Conservation (phyloP, 2,888 invertebrate species). For the Stenolophus ochropezus region DNA sequence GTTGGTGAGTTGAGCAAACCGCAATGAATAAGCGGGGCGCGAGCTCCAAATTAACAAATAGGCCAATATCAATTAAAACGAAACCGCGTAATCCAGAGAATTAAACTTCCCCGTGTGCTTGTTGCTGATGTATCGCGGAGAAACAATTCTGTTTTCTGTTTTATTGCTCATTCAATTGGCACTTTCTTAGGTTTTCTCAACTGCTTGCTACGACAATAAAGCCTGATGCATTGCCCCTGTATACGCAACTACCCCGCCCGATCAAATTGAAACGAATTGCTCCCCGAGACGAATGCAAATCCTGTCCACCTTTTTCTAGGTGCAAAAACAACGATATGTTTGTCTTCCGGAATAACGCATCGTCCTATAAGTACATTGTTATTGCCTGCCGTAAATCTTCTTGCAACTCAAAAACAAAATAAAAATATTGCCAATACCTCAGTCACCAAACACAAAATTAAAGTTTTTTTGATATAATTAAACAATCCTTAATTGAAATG, state of each 20-base stretch:
- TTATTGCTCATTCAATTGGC: slow-evolving; percentile 74
- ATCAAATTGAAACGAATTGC: slow-evolving; percentile 69
- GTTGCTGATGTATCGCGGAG: slow-evolving; percentile 52
- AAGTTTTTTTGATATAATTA: too few relatives aligned
- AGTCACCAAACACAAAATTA: neutral
- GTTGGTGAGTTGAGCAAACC: slow-evolving; percentile 11
- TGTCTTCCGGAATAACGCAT: slow-evolving; percentile 14
- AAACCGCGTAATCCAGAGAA: slow-evolving; percentile 51
- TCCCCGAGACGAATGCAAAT: slow-evolving; percentile 18
- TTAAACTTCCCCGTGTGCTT: slow-evolving; percentile 35
- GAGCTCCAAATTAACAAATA: slow-evolving; percentile 56
- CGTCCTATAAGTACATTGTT: slow-evolving; percentile 30
- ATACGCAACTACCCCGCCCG: slow-evolving; percentile 68
- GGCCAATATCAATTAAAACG: slow-evolving; percentile 58
- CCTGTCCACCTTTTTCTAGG: slow-evolving; percentile 21
- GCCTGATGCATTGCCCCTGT: slow-evolving; percentile 74
- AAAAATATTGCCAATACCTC: neutral
- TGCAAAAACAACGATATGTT: slow-evolving; percentile 24
- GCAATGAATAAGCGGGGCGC: slow-evolving; percentile 45
- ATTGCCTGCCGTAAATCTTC: slow-evolving; percentile 17
- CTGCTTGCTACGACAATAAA: slow-evolving; percentile 73
- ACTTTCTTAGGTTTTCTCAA: slow-evolving; percentile 73
- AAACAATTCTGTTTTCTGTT: slow-evolving; percentile 65
- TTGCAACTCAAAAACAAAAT: neutral
- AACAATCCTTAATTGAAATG: too few relatives aligned